Conservation (phyloP, 1,140 invertebrate species). For the Apis laboriosa region DNA sequence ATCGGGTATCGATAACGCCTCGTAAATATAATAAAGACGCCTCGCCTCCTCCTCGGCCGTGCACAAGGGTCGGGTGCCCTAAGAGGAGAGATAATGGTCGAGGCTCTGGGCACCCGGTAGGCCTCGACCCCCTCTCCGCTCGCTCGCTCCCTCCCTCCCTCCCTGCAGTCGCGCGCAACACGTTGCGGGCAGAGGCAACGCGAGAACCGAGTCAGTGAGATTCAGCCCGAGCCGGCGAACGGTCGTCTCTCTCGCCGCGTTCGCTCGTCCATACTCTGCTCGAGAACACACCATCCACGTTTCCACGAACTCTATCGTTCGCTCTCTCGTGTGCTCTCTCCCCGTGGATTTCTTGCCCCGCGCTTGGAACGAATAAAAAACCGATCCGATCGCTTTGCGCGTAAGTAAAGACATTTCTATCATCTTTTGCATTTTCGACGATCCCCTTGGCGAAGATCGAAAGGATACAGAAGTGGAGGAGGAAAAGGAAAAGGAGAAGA, state of each 20-base stretch:
- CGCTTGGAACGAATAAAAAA: slow-evolving; percentile 32
- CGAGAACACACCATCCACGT: not conserved
- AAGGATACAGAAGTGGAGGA: no score
- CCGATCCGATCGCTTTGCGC: no score
- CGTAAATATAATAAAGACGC: slow-evolving; percentile 78
- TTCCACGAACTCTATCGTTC: slow-evolving; percentile 55
- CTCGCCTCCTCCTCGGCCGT: slow-evolving; percentile 43
- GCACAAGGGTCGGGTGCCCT: slow-evolving; percentile 24
- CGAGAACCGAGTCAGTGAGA: slow-evolving; percentile 72
- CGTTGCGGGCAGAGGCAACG: slow-evolving; percentile 51
- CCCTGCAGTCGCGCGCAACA: slow-evolving; percentile 40
- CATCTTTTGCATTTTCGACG: no score
- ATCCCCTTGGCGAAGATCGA: no score
- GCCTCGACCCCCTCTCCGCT: slow-evolving; percentile 35
- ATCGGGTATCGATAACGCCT: slow-evolving; percentile 76
- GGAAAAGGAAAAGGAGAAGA: no score
- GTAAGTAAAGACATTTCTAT: no score
- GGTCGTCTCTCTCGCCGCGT: slow-evolving; percentile 40
- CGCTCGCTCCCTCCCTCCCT: slow-evolving; percentile 8
- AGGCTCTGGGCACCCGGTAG: slow-evolving; percentile 60
- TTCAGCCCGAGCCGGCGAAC: slow-evolving; percentile 73
- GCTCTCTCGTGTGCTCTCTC: slow-evolving; percentile 74
- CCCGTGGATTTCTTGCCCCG: slow-evolving; percentile 1
- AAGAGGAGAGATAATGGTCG: slow-evolving; percentile 65
- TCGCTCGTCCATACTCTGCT: slow-evolving; percentile 5